These are phyloP conservation scores for Drosophila rubida DNA, from an alignment of 2,888 invertebrate species.

Conservation along the genomic window DNA sequence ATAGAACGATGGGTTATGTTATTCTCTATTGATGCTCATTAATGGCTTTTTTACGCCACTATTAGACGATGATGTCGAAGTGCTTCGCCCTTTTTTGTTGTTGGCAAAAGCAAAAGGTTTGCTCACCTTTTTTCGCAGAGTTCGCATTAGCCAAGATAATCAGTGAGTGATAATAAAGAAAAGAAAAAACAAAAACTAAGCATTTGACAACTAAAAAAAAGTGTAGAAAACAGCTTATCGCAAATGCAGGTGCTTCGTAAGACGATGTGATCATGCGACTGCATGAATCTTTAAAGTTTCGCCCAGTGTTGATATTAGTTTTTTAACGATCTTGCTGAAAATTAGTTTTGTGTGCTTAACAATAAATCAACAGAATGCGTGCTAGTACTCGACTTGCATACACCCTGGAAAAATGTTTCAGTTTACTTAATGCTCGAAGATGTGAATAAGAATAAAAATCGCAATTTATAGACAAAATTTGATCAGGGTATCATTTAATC, in stretches of 20 bases:
- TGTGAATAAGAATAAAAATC: neutral
- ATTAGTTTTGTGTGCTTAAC: neutral
- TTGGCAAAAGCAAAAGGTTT: neutral
- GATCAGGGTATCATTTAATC: neutral
- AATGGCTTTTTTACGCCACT: constrained; percentile 29
- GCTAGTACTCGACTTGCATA: neutral
- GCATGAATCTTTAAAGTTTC: constrained; percentile 4
- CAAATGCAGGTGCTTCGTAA: constrained; percentile 4
- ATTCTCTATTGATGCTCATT: constrained; percentile 32
- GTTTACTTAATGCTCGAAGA: neutral
- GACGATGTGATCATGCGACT: constrained; percentile 62
- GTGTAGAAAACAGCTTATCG: constrained; percentile 1
- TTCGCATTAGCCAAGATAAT: constrained; percentile 10
- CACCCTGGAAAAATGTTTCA: neutral
- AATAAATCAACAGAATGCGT: neutral
- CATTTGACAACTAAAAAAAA: neutral
- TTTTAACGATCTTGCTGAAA: constrained; percentile 58
- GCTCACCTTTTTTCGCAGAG: neutral
- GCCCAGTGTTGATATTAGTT: constrained; percentile 28
- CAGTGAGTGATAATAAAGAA: constrained; percentile 11
- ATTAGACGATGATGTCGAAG: constrained; percentile 19
- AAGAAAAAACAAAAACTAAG: constrained; percentile 11
- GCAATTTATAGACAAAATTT: neutral
- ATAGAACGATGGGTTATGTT: constrained; percentile 6
- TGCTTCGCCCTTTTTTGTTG: constrained; percentile 14